Conservation (phyloP, 2,888 invertebrate species). For the Leucophenga maculata region DNA sequence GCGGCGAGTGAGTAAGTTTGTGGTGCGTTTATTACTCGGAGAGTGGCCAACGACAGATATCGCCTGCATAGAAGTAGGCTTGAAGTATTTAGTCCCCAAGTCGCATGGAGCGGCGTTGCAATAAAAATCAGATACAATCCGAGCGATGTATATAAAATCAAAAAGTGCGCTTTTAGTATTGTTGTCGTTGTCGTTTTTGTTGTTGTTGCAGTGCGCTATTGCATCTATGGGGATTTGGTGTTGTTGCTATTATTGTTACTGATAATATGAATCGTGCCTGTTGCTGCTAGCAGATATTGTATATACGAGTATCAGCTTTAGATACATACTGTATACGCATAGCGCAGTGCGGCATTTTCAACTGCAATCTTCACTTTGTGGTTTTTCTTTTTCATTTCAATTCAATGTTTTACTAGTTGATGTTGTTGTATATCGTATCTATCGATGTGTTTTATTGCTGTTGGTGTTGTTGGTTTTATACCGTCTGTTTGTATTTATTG, state of each 20-base stretch:
- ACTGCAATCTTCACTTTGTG: conserved; percentile 47
- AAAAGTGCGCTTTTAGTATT: neutral
- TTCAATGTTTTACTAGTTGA: conserved; percentile 19
- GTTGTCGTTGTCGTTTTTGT: conserved; percentile 37
- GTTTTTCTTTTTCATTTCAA: conserved; percentile 26
- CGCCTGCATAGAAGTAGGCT: neutral
- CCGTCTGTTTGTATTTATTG: conserved; percentile 26
- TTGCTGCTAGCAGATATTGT: conserved; percentile 36
- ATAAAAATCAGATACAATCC: conserved; percentile 17
- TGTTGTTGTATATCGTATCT: conserved; percentile 43
- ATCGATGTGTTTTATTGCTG: conserved; percentile 48
- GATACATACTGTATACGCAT: neutral
- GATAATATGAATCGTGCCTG: conserved; percentile 62
- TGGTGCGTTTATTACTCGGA: too few relatives aligned
- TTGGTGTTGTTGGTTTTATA: conserved; percentile 20
- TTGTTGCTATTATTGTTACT: conserved; percentile 37
- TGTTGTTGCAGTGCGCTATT: conserved; percentile 28
- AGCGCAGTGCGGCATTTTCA: conserved; percentile 36
- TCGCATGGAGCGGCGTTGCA: neutral
- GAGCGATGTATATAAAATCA: neutral
- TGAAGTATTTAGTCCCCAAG: too few relatives aligned
- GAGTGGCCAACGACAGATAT: conserved; percentile 6
- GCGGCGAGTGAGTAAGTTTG: too few relatives aligned
- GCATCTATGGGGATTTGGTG: conserved; percentile 24
- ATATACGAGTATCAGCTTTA: neutral